Base-by-base conservation (phyloP, 2,888 invertebrate genomes). In the Meiosimyza platycephala region DNA sequence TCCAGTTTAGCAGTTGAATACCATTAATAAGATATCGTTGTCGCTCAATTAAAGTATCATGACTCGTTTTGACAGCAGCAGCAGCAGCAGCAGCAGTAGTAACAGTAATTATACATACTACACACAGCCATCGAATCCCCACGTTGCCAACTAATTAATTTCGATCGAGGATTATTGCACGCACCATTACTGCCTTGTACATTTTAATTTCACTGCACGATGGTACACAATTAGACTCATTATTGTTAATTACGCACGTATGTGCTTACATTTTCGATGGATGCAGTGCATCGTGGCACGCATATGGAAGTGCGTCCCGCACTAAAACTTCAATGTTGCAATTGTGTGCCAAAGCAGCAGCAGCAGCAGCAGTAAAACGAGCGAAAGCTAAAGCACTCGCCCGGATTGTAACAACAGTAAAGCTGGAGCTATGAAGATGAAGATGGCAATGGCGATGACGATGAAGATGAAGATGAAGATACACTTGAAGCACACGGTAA, bases 151-250 rank as follows among this genome's bases (percentile, higher is more conserved):
- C 70, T 70, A 70, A 70, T 70, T 70, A 73, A 76, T 75, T 79
- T 84, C 82, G 84, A 80, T 83, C 82, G 85, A 40, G 40, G 83
- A 85, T 84, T 85, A 83, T 82, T 85, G 84, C 84, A 84, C 85
- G 84, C 84, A 85, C 40, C 40, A 40, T 40, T 40, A 40, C 84
- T 82, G 83, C 83, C 84, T 84, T 84, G 83, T 84, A 84, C 85
- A 84, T 84, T 85, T 85, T 84, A 85, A 85, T 84, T 84, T 84
- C 84, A 82, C 79, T 81, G 6, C 40, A 40, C 77, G 64, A 67
- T 47, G 22, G 79, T 79, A 80, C 82, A 84, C 84, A 84, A 85
- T 84, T 84, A 84, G 83, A 81, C 84, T 85, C 84, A 84, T 84
- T 84, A 84, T 81, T 84, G 81, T 84, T 84, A 84, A 85, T 84